phyloP scores from a whole-genome alignment of 2,113 vertebrate species.

The Corythoichthys haematopterus region DNA sequence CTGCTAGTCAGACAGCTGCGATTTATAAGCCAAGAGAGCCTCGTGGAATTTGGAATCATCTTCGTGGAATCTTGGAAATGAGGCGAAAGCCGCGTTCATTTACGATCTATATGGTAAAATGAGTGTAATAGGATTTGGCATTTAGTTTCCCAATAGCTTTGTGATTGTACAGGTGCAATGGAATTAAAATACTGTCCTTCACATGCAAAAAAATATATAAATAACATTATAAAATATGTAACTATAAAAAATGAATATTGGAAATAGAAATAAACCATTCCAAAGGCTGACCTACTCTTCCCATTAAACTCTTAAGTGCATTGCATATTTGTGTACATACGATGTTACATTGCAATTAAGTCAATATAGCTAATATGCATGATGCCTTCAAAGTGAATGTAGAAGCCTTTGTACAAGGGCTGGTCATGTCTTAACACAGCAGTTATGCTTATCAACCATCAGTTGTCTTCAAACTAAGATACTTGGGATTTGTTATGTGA shows the following conservation, averaged over 20 bases:
- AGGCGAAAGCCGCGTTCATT: slow-evolving; percentile 5
- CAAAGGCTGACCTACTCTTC: neutral
- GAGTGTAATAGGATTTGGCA: neutral
- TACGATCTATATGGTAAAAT: neutral
- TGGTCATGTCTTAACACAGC: too few relatives aligned
- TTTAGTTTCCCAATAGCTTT: neutral
- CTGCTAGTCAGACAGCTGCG: slow-evolving; percentile 3
- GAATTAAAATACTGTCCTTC: neutral
- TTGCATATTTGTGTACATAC: too few relatives aligned
- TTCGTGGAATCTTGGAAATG: neutral
- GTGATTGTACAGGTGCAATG: neutral
- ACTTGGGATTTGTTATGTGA: too few relatives aligned
- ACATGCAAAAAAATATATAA: neutral
- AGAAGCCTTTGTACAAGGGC: too few relatives aligned
- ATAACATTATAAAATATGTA: neutral
- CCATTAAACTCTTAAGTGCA: too few relatives aligned
- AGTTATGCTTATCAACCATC: too few relatives aligned
- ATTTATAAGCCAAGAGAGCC: slow-evolving; percentile 18
- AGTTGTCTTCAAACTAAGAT: too few relatives aligned
- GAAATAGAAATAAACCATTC: neutral
- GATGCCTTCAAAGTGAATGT: too few relatives aligned
- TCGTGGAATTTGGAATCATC: neutral
- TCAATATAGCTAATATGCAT: too few relatives aligned
- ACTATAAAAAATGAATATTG: neutral
- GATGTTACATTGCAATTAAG: too few relatives aligned